Conservation (phyloP, 2,888 invertebrate genomes). For the Congeria kusceri region DNA sequence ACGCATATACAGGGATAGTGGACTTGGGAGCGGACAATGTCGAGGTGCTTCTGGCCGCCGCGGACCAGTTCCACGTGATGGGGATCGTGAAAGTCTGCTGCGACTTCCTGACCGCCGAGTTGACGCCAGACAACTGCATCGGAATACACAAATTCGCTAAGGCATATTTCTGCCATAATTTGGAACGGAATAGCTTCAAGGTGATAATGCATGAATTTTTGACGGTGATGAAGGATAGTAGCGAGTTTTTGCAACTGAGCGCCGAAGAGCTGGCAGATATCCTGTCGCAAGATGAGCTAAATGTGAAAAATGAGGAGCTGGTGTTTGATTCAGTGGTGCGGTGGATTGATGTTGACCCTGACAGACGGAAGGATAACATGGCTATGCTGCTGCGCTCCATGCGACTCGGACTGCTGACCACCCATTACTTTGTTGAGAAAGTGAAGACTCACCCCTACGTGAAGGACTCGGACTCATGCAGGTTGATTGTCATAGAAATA, state of each 20-base stretch:
- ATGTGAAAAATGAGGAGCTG: slow-evolving; percentile 82
- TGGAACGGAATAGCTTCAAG: slow-evolving; percentile 90
- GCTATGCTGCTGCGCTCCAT: slow-evolving; percentile 87
- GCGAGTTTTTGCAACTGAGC: slow-evolving; percentile 87
- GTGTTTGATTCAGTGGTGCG: slow-evolving; percentile 87
- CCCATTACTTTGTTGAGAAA: slow-evolving; percentile 94
- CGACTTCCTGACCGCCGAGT: slow-evolving; percentile 89
- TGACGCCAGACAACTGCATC: slow-evolving; percentile 86
- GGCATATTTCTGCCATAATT: slow-evolving; percentile 90
- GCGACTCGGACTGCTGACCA: slow-evolving; percentile 89
- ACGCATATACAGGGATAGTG: slow-evolving; percentile 93
- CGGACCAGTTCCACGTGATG: slow-evolving; percentile 94
- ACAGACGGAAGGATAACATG: slow-evolving; percentile 90
- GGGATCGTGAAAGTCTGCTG: slow-evolving; percentile 93
- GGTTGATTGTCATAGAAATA: slow-evolving; percentile 96
- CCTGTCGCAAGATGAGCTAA: slow-evolving; percentile 80
- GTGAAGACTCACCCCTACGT: slow-evolving; percentile 93
- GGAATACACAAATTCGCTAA: slow-evolving; percentile 94
- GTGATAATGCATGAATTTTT: slow-evolving; percentile 88
- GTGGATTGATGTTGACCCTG: slow-evolving; percentile 93
- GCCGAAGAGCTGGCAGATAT: slow-evolving; percentile 72
- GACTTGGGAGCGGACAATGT: slow-evolving; percentile 92
- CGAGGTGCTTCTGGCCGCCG: slow-evolving; percentile 90
- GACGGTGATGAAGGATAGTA: slow-evolving; percentile 71
- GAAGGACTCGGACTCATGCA: slow-evolving; percentile 90